phyloP scores from a whole-genome alignment of 64 coral and sea anemone species.

The Hydrozoanthus tunicans region DNA sequence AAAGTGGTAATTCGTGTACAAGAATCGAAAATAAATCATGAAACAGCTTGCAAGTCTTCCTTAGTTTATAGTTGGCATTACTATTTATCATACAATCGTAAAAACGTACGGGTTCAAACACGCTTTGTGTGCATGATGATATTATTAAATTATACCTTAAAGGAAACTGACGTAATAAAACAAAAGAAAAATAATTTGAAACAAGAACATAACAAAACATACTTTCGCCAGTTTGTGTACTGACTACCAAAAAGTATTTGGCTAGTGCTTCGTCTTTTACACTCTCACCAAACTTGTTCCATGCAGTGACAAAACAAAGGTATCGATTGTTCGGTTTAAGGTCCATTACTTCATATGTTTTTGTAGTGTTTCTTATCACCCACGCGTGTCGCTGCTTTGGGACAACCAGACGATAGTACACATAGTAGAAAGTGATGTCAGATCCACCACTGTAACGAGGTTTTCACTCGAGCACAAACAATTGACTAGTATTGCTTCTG shows the following conservation, averaged over 20 bases:
- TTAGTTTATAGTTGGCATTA: background rate
- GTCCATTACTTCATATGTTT: background rate
- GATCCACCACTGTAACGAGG: background rate
- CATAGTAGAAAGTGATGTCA: background rate
- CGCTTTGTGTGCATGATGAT: background rate
- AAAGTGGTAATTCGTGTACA: too few species aligned
- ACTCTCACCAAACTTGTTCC: constrained; percentile 14
- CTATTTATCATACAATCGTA: background rate
- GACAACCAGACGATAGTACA: background rate
- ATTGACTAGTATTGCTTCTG: background rate
- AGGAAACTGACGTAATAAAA: background rate
- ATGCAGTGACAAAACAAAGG: background rate
- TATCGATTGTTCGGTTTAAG: background rate
- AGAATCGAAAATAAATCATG: too few species aligned
- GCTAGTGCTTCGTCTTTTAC: background rate
- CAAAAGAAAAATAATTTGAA: background rate
- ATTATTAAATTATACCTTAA: background rate
- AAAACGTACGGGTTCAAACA: background rate
- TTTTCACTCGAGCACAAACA: background rate
- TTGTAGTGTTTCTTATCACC: background rate
- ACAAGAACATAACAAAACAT: background rate
- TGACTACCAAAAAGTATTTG: background rate
- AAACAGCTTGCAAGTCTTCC: background rate
- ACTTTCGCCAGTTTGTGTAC: background rate
- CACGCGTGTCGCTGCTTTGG: background rate